phyloP scores from a whole-genome alignment of 1,140 invertebrate species.

The Calosoma granatense region DNA sequence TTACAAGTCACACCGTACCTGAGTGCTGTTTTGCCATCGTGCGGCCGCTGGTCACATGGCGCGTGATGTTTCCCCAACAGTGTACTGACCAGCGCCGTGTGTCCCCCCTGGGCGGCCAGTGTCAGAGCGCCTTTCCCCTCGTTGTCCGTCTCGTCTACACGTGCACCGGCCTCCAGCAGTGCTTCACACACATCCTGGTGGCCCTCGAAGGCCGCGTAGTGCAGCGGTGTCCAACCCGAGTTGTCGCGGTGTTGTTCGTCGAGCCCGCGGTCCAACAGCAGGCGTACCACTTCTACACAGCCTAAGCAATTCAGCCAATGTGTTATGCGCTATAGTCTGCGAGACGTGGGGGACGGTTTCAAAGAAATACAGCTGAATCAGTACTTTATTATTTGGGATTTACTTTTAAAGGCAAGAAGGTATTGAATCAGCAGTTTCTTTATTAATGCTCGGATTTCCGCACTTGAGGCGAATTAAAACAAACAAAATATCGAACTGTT shows the following conservation, averaged over 20 bases:
- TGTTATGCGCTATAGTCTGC: too few relatives aligned
- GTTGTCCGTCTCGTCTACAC: conserved; percentile 85
- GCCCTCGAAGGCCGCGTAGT: conserved; percentile 84
- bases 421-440: too few relatives aligned
- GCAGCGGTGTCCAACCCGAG: conserved; percentile 88
- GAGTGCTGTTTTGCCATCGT: conserved; percentile 91
- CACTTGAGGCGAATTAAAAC: too few relatives aligned
- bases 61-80: conserved; percentile 66
- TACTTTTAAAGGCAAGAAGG: too few relatives aligned
- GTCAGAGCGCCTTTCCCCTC: conserved; percentile 87
- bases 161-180: conserved; percentile 81
- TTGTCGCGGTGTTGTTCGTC: conserved; percentile 87
- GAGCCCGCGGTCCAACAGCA: conserved; percentile 77
- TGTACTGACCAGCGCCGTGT: conserved; percentile 55
- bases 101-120: conserved; percentile 82
- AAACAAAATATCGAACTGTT: too few relatives aligned
- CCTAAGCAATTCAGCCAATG: too few relatives aligned
- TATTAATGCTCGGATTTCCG: too few relatives aligned
- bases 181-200: conserved; percentile 80
- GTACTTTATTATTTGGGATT: too few relatives aligned
- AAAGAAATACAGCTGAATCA: too few relatives aligned
- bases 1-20: conserved; percentile 38
- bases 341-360: too few relatives aligned
- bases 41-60: conserved; percentile 78
- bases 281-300: conserved; percentile 72